Evolutionary conservation across 2,797 vertebrate species (phyloP).

Genomic region (Takifugu rubripes): DNA sequence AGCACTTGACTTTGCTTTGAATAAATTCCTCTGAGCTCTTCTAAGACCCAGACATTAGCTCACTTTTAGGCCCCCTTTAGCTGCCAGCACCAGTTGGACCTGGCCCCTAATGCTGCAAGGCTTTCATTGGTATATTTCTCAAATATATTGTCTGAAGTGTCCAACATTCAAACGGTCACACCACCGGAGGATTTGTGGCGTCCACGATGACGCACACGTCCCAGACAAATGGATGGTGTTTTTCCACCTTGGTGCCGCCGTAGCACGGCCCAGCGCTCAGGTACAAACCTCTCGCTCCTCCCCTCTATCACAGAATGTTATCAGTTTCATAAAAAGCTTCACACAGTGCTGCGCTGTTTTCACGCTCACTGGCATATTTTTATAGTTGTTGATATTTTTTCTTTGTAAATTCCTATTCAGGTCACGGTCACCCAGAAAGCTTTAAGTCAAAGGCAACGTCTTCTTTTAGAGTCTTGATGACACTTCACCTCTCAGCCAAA

Average conservation of each 20-base stretch:
- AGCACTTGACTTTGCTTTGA: conserved; percentile 17
- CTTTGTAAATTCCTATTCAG: not conserved
- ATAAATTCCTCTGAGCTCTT: conserved; percentile 1
- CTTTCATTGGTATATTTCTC: conserved; percentile 23
- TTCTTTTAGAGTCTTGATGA: too few relatives aligned
- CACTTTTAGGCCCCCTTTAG: conserved; percentile 1
- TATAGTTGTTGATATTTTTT: not conserved
- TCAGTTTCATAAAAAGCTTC: conserved; percentile 5
- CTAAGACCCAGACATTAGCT: conserved; percentile 4
- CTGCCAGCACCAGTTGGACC: conserved; percentile 10
- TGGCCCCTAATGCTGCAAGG: conserved; percentile 19
- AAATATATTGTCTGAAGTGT: not conserved
- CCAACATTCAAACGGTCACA: conserved; percentile 13
- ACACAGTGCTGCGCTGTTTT: conserved; percentile 1
- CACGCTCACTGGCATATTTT: not conserved
- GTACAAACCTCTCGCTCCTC: conserved; percentile 9
- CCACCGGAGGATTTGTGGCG: conserved; percentile 20
- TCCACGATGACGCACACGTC: conserved; percentile 16
- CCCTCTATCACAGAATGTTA: conserved; percentile 9
- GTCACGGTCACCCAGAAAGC: too few relatives aligned
- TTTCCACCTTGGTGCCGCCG: conserved; percentile 33
- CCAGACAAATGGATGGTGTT: not conserved
- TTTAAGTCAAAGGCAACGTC: too few relatives aligned
- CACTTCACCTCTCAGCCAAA: too few relatives aligned
- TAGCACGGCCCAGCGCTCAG: not conserved